Evolutionary conservation across 2,888 invertebrate species (phyloP), one percentile per base, ranked within the genome.

Genomic region (Lasioglossum pauxillum): DNA sequence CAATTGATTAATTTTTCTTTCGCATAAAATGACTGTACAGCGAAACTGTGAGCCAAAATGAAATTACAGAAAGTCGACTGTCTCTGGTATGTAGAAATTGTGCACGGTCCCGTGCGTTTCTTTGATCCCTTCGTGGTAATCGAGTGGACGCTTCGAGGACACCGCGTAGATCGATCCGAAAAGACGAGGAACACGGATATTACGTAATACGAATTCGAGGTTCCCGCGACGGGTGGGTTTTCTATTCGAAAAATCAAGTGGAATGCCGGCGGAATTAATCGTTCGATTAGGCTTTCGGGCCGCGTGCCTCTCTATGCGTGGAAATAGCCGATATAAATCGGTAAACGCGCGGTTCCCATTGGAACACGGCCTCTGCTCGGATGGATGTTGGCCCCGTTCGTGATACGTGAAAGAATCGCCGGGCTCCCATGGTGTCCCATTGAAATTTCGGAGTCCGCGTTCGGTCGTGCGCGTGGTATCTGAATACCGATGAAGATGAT

Each of bases 351-450:
- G 60, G 27, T 27, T 53, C 53, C 53, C 53, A 53, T 53, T 53
- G 53, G n/a, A 53, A n/a, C 23, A 53, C 10, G 53, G 23, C 27
- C 60, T 7, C 60, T 27, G 27, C 27, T 64, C 27, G 93, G 35
- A 35, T 94, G 93, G 94, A 94, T 82, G 89, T 93, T 93, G 94
- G 93, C 92, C 93, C 92, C 93, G 93, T 93, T 94, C 93, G 93
- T 91, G 93, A 93, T 93, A 93, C 93, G 93, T 93, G 93, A 87
- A 92, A 91, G 94, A 93, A 93, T 94, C 93, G 91, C 92, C 90
- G 86, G 80, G 4, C 84, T 89, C 41, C 35, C 41, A 38, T 41
- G 23, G 69, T 87, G 89, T 87, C 87, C 91, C 93, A 94, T 93
- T 92, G 92, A 93, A 94, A 94, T 94, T 94, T 94, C 92, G 92